Base-by-base conservation (phyloP, 2,888 invertebrate genomes). In the Sinodicranocentrus sp. region DNA sequence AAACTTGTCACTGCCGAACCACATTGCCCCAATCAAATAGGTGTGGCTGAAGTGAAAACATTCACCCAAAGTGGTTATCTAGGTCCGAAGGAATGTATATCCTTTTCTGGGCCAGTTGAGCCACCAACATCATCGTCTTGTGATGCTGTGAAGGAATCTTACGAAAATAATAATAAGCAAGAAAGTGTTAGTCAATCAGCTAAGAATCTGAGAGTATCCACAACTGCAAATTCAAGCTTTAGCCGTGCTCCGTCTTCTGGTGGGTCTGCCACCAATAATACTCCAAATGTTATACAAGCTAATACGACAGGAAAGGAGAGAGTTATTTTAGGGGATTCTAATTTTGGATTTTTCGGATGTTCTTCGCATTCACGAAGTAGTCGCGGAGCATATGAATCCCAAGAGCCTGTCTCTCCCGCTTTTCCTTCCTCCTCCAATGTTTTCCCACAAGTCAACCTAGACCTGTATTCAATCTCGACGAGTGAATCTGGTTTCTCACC, bases 271-370 rank as follows among this genome's bases (percentile, higher is more conserved):
- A 33, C 15, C 33, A 63, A 1, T 63, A 23, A 2, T 63, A 39
- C 8, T n/a, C 28, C 44, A 52, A 63, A 33, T 65, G 19, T 57
- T 65, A 44, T 67, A 43, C 71, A 71, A 67, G 70, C 44, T 65
- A 76, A 21, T 72, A 26, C 78, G 73, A 73, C 79, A 79, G 83
- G 65, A 82, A 75, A 68, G 71, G 71, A 83, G 71, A 83, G 83
- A 83, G 79, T 83, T 85, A 85, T 85, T 85, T 85, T 85, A 80
- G 85, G 85, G 79, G 71, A 85, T 84, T 84, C 86, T 84, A 86
- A 86, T 86, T 86, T 86, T 84, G 84, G 84, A 82, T 85, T 85
- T 85, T 85, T 85, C 79, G 83, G 82, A 73, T 73, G 78, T 83
- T 79, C 82, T 57, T 57, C 59, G 48, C 73, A 75, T 44, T 48